A percentile compares a stretch with the other conserved stretches of the same genome.
Conservation (phyloP, 92 coral and sea anemone genomes). For the Siderastrea radians region DNA sequence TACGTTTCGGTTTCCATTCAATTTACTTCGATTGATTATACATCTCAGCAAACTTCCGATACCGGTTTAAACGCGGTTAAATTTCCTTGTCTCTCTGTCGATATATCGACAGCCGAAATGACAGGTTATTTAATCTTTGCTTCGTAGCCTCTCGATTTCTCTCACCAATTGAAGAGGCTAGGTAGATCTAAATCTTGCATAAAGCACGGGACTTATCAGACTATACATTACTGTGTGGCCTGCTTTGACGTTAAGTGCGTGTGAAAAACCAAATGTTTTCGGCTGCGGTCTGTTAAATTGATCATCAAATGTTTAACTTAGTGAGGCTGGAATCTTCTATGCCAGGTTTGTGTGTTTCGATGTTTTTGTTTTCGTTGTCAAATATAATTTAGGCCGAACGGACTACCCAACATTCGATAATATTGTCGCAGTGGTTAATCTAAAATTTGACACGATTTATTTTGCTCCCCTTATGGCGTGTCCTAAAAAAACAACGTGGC, state of each 20-base stretch:
- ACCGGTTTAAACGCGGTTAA: conserved; percentile 38
- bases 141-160: conserved; percentile 1
- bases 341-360: conserved; percentile 31
- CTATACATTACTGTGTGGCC: background rate
- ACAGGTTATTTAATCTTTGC: background rate
- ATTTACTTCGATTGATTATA: background rate
- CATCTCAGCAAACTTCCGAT: conserved; percentile 21
- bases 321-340: conserved; percentile 24
- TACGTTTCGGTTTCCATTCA: background rate
- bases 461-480: background rate
- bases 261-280: conserved; percentile 15
- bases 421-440: background rate
- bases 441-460: background rate
- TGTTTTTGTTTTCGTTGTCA: background rate
- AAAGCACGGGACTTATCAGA: background rate
- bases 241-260: background rate
- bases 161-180: background rate
- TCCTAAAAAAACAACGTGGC: background rate
- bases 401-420: background rate
- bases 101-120: background rate
- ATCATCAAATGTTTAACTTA: conserved; percentile 18
- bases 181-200: background rate
- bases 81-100: background rate
- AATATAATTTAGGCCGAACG: background rate
- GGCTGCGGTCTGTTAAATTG: background rate